Base-by-base conservation (phyloP, 2,113 vertebrate genomes). In the Thryonomys swinderianus region DNA sequence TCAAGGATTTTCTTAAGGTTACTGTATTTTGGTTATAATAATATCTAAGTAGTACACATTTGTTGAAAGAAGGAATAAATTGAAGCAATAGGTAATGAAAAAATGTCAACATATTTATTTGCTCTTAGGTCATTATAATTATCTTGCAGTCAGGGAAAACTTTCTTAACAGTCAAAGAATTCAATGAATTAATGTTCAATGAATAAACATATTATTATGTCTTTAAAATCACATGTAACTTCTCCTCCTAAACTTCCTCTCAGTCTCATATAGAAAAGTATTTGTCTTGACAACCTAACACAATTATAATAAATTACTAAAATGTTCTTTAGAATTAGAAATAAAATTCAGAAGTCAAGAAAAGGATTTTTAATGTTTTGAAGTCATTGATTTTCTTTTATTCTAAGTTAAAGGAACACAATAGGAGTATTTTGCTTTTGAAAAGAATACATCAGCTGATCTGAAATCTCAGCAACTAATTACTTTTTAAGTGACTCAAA, bases 381-480 rank as follows among this genome's bases (percentile, higher is more conserved):
- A 86, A 91, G 17, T 81, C 48, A 53, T 0, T 62, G 53, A 76
- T 95, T 93, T 96, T 83, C 14, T 67, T 85, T 95, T 85, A 37
- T 42, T 48, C 81, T 73, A 67, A 27, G 7, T 48, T 61, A 83
- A 90, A 86, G 62, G 37, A 88, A 84, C 34, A 88, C 12, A 34
- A 32, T 25, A 87, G 71, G 13, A 62, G 67, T 73, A 90, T 79
- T 92, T 67, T 90, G 84, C 13, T 90, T 95, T 87, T 95, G 87
- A 73, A 94, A 94, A 93, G n/a, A 85, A 76, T 76, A 67, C 30
- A 81, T 78, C 32, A 81, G 45, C 64, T 73, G 13, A 71, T 74
- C 85, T 91, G 67, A 83, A 96, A 96, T 92, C 73, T 67, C 32
- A 88, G 62, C 32, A 92, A 30, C 51, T 90, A 71, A 92, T 93